Base-by-base conservation (phyloP, 92 coral and sea anemone species). In the Chrysogorgia sp. region DNA sequence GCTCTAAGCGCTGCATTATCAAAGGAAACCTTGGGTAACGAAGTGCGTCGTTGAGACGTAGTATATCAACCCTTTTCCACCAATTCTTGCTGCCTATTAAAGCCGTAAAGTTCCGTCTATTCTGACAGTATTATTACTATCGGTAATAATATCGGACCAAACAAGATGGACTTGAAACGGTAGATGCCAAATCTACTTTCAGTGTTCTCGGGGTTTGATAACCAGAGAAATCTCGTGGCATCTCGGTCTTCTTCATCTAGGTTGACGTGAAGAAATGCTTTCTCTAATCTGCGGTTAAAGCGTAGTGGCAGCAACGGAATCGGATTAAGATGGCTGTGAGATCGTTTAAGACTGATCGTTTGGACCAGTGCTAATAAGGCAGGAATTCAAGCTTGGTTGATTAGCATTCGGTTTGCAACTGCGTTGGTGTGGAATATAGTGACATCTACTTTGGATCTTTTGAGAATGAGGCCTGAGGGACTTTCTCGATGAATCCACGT, bases 351-450 rank as follows among this genome's bases (percentile, higher is more conserved):
- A 87, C n/a, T n/a, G n/a, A n/a, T n/a, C 33, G 3, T 69, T 69
- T 0, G 91, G 91, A 2, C 84, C 87, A 5, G 87, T 23, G 30
- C 40, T 33, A n/a, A n/a, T n/a, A 14, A 87, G 62, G 70, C 88
- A 87, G 2, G 75, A 71, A 50, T 87, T 83, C 28, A 83, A 50
- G 75, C 91, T 83, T 1, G 88, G 82, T 19, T 83, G 91, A 0
- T 32, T 17, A 7, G 63, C n/a, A 32, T 20, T 34, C 24, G 40
- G 71, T 15, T 10, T 60, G 55, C 60, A 80, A 22, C 88, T 83
- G 32, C 83, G 75, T 66, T 80, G 88, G 37, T 74, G 92, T 31
- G 86, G 86, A 10, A 88, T 75, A 84, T 88, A 84, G 40, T 84
- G 86, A 7, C 63, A 59, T 0, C 7, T 4, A 1, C 63, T 71